Base-by-base conservation (phyloP, 2,888 invertebrate species). In the Yponomeuta sedellus region DNA sequence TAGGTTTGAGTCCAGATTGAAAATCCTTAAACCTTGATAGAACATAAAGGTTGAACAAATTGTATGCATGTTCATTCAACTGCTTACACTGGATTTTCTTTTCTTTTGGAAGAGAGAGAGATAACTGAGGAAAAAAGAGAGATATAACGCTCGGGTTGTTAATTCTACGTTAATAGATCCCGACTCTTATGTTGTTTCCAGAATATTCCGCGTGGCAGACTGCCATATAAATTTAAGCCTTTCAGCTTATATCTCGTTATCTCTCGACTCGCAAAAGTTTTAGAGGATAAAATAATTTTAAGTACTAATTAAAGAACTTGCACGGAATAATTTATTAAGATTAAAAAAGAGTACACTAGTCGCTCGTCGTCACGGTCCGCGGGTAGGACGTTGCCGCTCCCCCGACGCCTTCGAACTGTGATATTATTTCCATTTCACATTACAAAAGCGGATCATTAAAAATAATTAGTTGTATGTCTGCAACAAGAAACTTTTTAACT, bases 271-370 rank as follows among this genome's bases (percentile, higher is more conserved):
- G 28, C 12, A 39, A 11, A n/a, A 34, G 25, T 61, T 61, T 61
- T 25, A 16, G 61, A 25, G 20, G 61, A 34, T 61, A 6, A 58
- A 58, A 61, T 34, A n/a, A 16, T 61, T 61, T 61, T 34, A 61
- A 61, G 61, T 19, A 73, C 77, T 86, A 88, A 88, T 88, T 86
- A 86, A 81, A 74, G 78, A 73, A 75, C 80, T 75, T 77, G 79
- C 77, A 78, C 77, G 73, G 82, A 82, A 81, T 84, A 83, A 85
- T 86, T 78, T 64, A 64, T 40, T 44, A 44, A 64, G n/a, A 57
- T 64, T 56, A 52, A 52, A 34, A 34, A 52, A 64, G 19, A 64
- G 64, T 5, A 64, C 28, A 12, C 63, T 2, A 44, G 25, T 57
- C 56, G 56, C 25, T 20, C 8, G 16, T 74, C 84, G 89, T 88